phyloP scores from a whole-genome alignment of 2,888 invertebrate genomes.

The Rambutsinella grinnellia region DNA sequence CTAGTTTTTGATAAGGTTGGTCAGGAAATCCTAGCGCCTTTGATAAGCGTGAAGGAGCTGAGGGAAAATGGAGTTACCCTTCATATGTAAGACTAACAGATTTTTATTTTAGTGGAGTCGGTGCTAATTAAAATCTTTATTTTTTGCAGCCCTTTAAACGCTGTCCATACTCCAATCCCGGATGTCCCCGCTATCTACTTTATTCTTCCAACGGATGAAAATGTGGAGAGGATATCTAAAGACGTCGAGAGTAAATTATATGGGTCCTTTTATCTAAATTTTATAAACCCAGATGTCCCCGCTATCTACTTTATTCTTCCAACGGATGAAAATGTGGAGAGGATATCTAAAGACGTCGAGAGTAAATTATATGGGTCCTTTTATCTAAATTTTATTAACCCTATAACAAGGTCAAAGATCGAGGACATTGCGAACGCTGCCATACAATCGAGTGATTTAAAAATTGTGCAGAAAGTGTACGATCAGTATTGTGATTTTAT shows the following conservation, averaged over 20 bases:
- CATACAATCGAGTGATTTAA: conserved; percentile 89
- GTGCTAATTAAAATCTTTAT: not conserved
- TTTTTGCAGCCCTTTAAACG: conserved; percentile 79
- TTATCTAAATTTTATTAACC: conserved; percentile 96
- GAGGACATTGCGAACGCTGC: conserved; percentile 96
- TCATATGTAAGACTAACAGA: conserved; percentile 83
- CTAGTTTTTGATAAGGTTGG: conserved; percentile 96
- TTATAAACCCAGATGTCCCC: conserved; percentile 98
- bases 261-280: conserved; percentile 96
- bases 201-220: conserved; percentile 95
- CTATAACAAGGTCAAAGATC: conserved; percentile 91
- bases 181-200: conserved; percentile 99
- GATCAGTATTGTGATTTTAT: conserved; percentile 99
- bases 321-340: conserved; percentile 93
- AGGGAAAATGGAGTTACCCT: conserved; percentile 96
- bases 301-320: conserved; percentile 98
- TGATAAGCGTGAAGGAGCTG: conserved; percentile 95
- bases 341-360: conserved; percentile 88
- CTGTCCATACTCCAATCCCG: conserved; percentile 76
- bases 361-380: conserved; percentile 90
- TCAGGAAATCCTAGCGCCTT: conserved; percentile 97
- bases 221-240: conserved; percentile 92
- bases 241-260: conserved; percentile 83
- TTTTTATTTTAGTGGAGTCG: not conserved
- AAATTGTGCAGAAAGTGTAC: conserved; percentile 93